Conservation (phyloP, 2,888 invertebrate species). For the Apamea crenata region DNA sequence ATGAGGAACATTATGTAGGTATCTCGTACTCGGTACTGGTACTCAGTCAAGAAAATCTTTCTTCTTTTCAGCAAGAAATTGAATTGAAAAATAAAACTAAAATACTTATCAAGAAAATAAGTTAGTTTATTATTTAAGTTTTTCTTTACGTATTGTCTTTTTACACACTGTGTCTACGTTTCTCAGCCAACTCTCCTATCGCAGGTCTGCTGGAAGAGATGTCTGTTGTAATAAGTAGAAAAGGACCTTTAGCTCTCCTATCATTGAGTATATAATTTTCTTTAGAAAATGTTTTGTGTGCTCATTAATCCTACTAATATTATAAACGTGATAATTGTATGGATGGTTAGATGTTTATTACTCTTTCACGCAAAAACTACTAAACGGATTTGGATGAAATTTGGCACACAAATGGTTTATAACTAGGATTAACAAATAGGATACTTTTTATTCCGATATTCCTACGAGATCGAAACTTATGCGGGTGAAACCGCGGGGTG, state of each 20-base stretch:
- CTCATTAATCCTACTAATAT: neutral
- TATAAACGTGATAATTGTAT: no score
- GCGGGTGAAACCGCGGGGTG: no score
- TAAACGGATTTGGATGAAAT: no score
- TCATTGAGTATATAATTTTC: neutral
- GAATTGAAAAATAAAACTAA: neutral
- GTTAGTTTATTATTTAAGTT: neutral
- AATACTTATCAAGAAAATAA: neutral
- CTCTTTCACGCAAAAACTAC: no score
- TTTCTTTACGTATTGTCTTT: neutral
- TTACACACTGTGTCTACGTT: neutral
- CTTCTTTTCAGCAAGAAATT: no score
- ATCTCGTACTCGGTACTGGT: no score
- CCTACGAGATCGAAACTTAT: no score
- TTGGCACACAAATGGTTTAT: no score
- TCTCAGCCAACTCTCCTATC: neutral
- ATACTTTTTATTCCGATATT: no score
- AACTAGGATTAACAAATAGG: no score
- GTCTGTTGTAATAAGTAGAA: neutral
- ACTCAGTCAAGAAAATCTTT: neutral
- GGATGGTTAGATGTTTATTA: no score
- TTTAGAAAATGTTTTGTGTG: neutral
- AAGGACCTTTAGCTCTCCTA: neutral
- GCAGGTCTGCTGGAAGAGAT: neutral
- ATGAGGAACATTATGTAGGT: neutral